Conservation (phyloP, 1,140 invertebrate species). For the Drosophila takahashii region DNA sequence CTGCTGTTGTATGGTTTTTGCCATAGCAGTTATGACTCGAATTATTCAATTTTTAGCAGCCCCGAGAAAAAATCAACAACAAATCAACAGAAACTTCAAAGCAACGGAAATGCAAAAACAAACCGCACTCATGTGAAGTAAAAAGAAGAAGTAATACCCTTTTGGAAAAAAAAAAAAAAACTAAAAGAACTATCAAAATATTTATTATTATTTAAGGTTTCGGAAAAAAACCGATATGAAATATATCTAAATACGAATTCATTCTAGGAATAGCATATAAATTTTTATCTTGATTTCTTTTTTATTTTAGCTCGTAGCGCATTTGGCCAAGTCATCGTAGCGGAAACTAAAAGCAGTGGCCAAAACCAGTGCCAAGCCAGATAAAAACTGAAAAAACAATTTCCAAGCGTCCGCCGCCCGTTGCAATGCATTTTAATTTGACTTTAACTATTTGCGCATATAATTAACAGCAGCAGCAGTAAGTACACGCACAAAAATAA, state of each 20-base stretch:
- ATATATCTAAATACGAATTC: neutral
- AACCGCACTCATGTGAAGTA: constrained; percentile 1
- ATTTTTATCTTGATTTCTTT: neutral
- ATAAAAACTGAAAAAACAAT: constrained; percentile 19
- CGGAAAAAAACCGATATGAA: too few species aligned
- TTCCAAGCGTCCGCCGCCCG: constrained; percentile 36
- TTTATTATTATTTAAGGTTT: too few species aligned
- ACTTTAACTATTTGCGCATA: constrained; percentile 76
- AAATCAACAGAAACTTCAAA: constrained; percentile 57
- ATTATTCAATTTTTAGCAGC: constrained; percentile 70
- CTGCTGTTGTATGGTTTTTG: constrained; percentile 14
- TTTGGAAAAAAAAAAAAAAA: neutral
- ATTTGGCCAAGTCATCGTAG: constrained; percentile 7
- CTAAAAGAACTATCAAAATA: neutral
- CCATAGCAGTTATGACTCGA: constrained; percentile 51
- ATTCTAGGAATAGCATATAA: neutral
- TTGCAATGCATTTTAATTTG: constrained; percentile 71
- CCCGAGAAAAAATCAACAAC: constrained; percentile 2
- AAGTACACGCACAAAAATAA: constrained; percentile 2
- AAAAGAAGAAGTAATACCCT: constrained; percentile 13
- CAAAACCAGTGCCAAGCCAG: constrained; percentile 16
- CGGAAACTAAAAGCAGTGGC: constrained; percentile 9
- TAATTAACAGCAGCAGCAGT: constrained; percentile 53
- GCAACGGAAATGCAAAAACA: constrained; percentile 63
- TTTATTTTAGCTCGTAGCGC: constrained; percentile 7